Percentiles rank a stretch among this genome's conserved stretches.
phyloP scores from a whole-genome alignment of 2,797 vertebrate species.

The Dicrostonyx torquatus region DNA sequence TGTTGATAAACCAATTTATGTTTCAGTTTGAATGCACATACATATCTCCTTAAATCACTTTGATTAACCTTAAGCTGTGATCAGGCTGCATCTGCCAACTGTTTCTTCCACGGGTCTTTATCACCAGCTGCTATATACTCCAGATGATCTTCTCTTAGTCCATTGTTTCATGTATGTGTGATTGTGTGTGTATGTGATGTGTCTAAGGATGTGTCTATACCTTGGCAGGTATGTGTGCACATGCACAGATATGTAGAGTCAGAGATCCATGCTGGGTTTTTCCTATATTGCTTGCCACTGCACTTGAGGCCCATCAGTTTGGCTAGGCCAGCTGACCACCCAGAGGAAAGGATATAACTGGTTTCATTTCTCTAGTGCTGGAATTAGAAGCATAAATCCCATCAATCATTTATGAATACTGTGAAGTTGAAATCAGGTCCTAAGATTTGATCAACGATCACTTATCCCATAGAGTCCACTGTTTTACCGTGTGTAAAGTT shows the following conservation, averaged over 20 bases:
- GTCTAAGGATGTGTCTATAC: background rate
- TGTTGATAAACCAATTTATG: background rate
- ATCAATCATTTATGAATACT: background rate
- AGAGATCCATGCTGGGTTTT: background rate
- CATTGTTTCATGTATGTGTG: background rate
- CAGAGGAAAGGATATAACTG: background rate
- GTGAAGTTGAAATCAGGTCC: background rate
- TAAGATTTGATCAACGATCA: background rate
- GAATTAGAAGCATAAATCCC: background rate
- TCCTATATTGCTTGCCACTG: background rate
- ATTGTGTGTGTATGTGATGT: background rate
- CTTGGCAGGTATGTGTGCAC: background rate
- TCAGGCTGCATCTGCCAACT: background rate
- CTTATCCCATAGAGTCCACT: background rate
- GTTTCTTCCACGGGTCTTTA: background rate
- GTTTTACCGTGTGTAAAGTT: background rate
- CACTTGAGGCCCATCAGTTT: too few species aligned
- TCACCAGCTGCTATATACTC: background rate
- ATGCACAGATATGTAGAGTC: background rate
- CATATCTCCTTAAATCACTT: background rate
- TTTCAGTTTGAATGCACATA: background rate
- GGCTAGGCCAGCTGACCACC: too few species aligned
- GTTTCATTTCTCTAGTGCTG: background rate
- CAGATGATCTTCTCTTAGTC: background rate
- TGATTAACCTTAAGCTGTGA: background rate